Evolutionary conservation across 2,888 invertebrate genomes (phyloP).

Genomic region (Epirrhoe tristata): DNA sequence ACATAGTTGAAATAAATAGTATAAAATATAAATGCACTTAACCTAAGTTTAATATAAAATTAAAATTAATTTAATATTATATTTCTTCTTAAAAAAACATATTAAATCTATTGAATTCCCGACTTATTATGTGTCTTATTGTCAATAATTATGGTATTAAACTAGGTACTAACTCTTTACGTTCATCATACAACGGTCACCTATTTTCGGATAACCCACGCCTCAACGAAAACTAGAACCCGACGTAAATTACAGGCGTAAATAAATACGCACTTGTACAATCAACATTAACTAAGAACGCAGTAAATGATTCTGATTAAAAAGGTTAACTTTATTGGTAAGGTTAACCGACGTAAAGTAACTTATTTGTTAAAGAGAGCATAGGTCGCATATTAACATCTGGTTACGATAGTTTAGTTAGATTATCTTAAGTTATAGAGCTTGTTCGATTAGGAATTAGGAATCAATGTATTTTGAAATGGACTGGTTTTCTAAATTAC

Average conservation of each 20-base stretch:
- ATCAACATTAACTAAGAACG: slow-evolving; percentile 24
- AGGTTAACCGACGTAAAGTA: slow-evolving; percentile 27
- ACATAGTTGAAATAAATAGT: too few species aligned
- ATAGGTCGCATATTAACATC: slow-evolving; percentile 38
- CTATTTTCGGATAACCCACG: not conserved
- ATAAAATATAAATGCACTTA: too few species aligned
- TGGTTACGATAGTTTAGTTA: slow-evolving; percentile 36
- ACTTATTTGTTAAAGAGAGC: slow-evolving; percentile 34
- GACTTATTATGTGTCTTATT: too few species aligned
- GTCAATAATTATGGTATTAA: too few species aligned
- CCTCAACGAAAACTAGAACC: slow-evolving; percentile 5
- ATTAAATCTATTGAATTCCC: too few species aligned
- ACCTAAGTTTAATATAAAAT: too few species aligned
- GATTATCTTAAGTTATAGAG: slow-evolving; percentile 22
- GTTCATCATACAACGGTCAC: not conserved
- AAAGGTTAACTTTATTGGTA: slow-evolving; percentile 27
- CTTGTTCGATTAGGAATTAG: slow-evolving; percentile 6
- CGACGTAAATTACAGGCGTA: slow-evolving; percentile 23
- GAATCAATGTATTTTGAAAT: slow-evolving; percentile 25
- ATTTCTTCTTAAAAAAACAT: too few species aligned
- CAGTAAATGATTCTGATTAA: slow-evolving; percentile 28
- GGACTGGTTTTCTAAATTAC: slow-evolving; percentile 15
- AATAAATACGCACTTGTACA: slow-evolving; percentile 25
- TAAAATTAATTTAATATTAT: too few species aligned
- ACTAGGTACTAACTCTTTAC: not conserved